A percentile compares a stretch with the other conserved stretches of the same genome.
phyloP scores from a whole-genome alignment of 2,113 vertebrate genomes.

The Sorex araneus region DNA sequence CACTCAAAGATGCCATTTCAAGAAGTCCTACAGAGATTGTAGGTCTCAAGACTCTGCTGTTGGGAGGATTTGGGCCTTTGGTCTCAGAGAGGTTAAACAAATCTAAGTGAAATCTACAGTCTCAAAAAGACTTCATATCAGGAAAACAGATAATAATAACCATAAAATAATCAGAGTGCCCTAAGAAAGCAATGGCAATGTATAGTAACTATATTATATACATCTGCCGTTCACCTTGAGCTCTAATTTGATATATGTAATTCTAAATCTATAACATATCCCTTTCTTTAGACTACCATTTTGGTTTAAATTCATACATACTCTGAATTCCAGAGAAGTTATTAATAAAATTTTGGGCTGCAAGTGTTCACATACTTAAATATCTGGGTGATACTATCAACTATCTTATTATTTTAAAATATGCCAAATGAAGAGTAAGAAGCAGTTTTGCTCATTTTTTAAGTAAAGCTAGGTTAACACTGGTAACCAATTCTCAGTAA shows the following conservation, averaged over 20 bases:
- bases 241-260: not conserved
- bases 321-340: slow-evolving; percentile 29
- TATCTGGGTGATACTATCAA: slow-evolving; percentile 6
- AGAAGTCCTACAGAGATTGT: not conserved
- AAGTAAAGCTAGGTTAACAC: not conserved
- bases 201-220: not conserved
- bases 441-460: not conserved
- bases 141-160: not conserved
- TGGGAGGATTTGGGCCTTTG: not conserved
- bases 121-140: not conserved
- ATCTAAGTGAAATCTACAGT: slow-evolving; percentile 14
- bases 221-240: not conserved
- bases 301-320: slow-evolving; percentile 23
- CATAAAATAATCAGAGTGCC: slow-evolving; percentile 32
- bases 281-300: not conserved
- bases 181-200: not conserved
- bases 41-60: not conserved
- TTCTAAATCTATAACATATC: not conserved
- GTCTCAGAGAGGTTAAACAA: not conserved
- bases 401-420: slow-evolving; percentile 63
- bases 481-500: not conserved
- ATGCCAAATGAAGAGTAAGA: not conserved
- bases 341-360: not conserved
- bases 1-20: not conserved
- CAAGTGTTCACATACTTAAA: slow-evolving; percentile 5